Conservation (phyloP, 2,888 invertebrate genomes). For the Harpagoxenus sublaevis region DNA sequence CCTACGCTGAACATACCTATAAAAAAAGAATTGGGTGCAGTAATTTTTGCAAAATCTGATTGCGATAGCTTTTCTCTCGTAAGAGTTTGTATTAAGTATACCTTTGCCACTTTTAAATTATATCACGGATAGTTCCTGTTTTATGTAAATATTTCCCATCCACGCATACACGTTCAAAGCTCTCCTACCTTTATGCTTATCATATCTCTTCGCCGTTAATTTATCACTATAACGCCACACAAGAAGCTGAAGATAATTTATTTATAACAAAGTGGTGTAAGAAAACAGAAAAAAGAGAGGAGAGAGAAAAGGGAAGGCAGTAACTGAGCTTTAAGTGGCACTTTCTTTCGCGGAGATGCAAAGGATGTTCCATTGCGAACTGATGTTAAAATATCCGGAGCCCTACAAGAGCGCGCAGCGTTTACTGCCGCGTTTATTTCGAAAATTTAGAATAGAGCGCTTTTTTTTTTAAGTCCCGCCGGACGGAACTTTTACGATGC, state of each 20-base stretch:
- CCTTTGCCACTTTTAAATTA: background rate
- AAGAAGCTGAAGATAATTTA: slow-evolving; percentile 38
- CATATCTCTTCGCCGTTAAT: background rate
- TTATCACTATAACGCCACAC: slow-evolving; percentile 1
- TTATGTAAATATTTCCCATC: background rate
- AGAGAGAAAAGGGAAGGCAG: background rate
- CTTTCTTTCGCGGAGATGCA: slow-evolving; percentile 31
- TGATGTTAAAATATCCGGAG: slow-evolving; percentile 39
- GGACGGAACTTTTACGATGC: slow-evolving; percentile 43
- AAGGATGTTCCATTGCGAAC: slow-evolving; percentile 32
- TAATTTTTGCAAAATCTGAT: slow-evolving; percentile 3
- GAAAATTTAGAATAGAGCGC: slow-evolving; percentile 51
- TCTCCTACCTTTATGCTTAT: background rate
- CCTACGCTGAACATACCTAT: no score
- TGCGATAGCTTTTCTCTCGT: background rate
- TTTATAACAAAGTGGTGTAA: slow-evolving; percentile 9
- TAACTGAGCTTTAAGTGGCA: slow-evolving; percentile 21
- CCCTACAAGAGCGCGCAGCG: background rate
- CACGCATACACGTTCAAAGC: background rate
- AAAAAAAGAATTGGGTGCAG: no score
- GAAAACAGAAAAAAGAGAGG: background rate
- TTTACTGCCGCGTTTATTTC: slow-evolving; percentile 50
- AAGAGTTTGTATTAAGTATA: background rate
- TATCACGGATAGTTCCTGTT: background rate
- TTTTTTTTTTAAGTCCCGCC: slow-evolving; percentile 49